Evolutionary conservation across 2,113 vertebrate genomes (phyloP).

Genomic region (Cepphus grylle): DNA sequence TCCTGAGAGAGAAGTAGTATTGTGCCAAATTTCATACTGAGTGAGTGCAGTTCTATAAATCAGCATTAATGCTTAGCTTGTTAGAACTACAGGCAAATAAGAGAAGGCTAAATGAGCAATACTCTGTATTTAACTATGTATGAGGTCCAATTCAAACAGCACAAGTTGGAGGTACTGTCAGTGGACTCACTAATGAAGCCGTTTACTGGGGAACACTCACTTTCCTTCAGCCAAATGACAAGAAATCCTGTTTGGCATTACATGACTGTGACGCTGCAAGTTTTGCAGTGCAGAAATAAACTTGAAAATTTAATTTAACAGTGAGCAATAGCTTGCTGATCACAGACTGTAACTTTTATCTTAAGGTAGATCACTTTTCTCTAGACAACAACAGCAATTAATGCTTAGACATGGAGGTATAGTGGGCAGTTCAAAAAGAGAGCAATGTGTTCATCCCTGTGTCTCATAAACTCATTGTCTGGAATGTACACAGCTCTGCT

Average conservation of each 20-base stretch:
- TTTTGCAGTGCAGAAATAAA: slow-evolving; percentile 9
- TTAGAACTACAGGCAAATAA: background rate
- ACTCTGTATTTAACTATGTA: slow-evolving; percentile 24
- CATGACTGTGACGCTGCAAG: background rate
- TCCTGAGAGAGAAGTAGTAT: background rate
- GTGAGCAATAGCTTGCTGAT: background rate
- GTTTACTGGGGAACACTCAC: background rate
- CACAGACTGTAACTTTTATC: background rate
- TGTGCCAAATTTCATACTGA: background rate
- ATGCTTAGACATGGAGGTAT: background rate
- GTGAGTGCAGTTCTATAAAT: background rate
- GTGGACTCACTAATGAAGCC: background rate
- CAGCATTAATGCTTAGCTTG: slow-evolving; percentile 3
- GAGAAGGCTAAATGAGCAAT: slow-evolving; percentile 25
- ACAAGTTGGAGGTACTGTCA: background rate
- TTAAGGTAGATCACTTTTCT: background rate
- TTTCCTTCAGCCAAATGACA: background rate
- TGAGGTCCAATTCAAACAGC: background rate
- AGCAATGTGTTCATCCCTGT: background rate
- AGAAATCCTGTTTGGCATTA: slow-evolving; percentile 14
- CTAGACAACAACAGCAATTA: background rate
- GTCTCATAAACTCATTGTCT: background rate
- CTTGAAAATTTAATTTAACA: slow-evolving; percentile 3
- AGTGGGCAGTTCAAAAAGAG: background rate
- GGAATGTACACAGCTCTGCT: background rate